Evolutionary conservation across 2,797 vertebrate genomes (phyloP), one percentile per base, ranked within the genome.

Genomic region (Ispidina picta): DNA sequence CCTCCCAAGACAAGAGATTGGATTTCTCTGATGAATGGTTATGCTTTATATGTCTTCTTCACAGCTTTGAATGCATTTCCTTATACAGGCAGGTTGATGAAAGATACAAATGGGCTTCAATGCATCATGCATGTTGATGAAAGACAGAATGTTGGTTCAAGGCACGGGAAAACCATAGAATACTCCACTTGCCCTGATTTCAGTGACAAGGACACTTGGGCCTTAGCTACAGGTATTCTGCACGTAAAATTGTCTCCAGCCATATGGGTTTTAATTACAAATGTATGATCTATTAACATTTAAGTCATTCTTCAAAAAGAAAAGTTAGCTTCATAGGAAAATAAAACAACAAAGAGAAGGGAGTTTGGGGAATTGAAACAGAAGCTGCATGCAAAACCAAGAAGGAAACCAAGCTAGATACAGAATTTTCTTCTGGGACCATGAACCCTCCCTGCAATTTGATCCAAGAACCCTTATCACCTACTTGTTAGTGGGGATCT

Each of bases 381-480:
- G 87, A 89, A 90, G 79, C 71, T 81, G 29, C 48, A 73, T 54
- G 31, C 44, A 89, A 92, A 89, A 91, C 25, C n/a, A 89, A 70
- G 82, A 70, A 7, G 10, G 56, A 78, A 83, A 92, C 72, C 60
- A 86, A 85, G 56, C 44, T 56, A 91, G 68, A 72, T 71, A 88
- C 0, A 58, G 70, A 87, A 75, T 90, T 94, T 92, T 75, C 73
- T 92, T 93, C 44, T 78, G 33, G 31, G 85, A 96, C 87, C 49
- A 76, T 54, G 89, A 94, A 83, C 64, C 64, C 17, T 92, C 11
- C 41, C 26, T 70, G 63, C 18, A 95, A 89, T 83, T 86, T 81
- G 64, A 83, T 92, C 85, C 91, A 95, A 92, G 29, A 92, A 82
- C 81, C 90, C 52, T 3, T 93, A 86, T 89, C 88, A 93, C 94